phyloP scores from a whole-genome alignment of 2,797 vertebrate species.

The Semaprochilodus insignis region DNA sequence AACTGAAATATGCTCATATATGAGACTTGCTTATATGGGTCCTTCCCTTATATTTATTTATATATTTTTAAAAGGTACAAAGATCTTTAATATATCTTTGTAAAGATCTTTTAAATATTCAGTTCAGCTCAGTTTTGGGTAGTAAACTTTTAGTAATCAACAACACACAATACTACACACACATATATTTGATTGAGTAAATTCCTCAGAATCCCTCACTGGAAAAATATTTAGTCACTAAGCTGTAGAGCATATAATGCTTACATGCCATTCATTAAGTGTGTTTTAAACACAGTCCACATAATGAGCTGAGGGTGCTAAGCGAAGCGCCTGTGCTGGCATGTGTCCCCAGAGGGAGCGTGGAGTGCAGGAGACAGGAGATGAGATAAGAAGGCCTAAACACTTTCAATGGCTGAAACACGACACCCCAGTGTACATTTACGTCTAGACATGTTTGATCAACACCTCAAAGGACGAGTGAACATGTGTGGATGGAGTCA shows the following conservation, averaged over 20 bases:
- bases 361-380: slow-evolving; percentile 75
- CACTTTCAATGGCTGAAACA: slow-evolving; percentile 74
- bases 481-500: slow-evolving; percentile 48
- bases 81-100: too few species aligned
- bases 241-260: background rate
- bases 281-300: slow-evolving; percentile 3
- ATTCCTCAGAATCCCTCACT: background rate
- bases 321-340: slow-evolving; percentile 73
- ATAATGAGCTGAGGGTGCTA: slow-evolving; percentile 29
- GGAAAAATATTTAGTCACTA: background rate
- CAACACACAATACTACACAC: background rate
- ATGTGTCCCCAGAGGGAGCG: slow-evolving; percentile 75
- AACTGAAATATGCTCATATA: background rate
- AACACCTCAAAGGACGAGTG: slow-evolving; percentile 58
- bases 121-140: too few species aligned
- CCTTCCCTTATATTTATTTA: too few species aligned
- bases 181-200: background rate
- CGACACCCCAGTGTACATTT: slow-evolving; percentile 72
- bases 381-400: slow-evolving; percentile 71
- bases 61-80: too few species aligned
- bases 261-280: slow-evolving; percentile 2
- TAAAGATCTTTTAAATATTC: too few species aligned
- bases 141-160: background rate
- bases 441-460: slow-evolving; percentile 74
- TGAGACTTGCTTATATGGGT: too few species aligned